Base-by-base conservation (phyloP, 2,797 vertebrate genomes). In the Aeoliscus strigatus region DNA sequence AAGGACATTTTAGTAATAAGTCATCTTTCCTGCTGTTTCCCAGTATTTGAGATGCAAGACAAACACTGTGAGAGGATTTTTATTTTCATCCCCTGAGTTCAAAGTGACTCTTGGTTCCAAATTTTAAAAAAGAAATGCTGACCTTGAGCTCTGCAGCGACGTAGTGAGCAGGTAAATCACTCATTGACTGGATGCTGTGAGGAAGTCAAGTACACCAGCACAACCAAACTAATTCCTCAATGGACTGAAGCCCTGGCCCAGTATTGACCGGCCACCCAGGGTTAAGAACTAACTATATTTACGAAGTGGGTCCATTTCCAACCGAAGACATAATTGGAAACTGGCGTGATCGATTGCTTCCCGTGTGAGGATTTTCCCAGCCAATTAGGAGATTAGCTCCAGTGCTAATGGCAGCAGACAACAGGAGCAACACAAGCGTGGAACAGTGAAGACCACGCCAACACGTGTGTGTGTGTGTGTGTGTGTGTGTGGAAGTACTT, bases 361-460 rank as follows among this genome's bases (percentile, higher is more conserved):
- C 77, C 80, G 73, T 61, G 73, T 60, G 47, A 85, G 83, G 81
- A 86, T 87, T 87, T 88, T 83, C 81, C 69, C 79, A 81, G 79
- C 78, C 83, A 89, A 86, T 88, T 86, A 87, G 77, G 69, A 73
- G 85, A 87, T 86, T 86, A 86, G 77, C 66, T 80, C 44, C 61
- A 69, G 67, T 54, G 55, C 69, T 80, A 84, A 86, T 75, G 79
- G 75, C 72, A 64, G 36, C 67, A 80, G 75, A 81, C 80, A 83
- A 74, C 61, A 71, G 63, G 62, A 63, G 70, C 75, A 77, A 76
- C 58, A 63, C 17, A 50, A 49, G 51, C 43, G 30, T 24, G 43
- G 33, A 45, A 30, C 29, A 53, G 54, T 21, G 31, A n/a, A n/a
- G n/a, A 31, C 18, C 18, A 21, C 18, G 3, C 18, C 18, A 21